Base-by-base conservation (phyloP, 1,140 invertebrate genomes). In the Bathynomus jamesi region DNA sequence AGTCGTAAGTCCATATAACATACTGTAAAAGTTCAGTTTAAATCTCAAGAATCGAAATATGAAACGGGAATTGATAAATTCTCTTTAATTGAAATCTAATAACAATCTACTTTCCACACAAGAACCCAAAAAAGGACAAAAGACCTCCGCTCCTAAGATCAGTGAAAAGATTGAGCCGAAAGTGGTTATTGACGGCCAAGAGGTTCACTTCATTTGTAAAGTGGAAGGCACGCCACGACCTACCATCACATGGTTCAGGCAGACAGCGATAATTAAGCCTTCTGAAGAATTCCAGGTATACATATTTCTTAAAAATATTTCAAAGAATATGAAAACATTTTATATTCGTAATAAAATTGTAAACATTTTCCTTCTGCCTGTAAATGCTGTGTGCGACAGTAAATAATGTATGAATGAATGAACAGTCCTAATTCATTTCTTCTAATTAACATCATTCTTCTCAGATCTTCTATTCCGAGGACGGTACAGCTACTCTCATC, bases 241-340 rank as follows among this genome's bases (percentile, higher is more conserved):
- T 24, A 91, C 93, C 82, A 94, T 96, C 62, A 95, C 94, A 8
- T 96, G 94, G 94, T 97, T 95, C 84, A 87, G 91, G 72, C 91
- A 96, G 84, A 94, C 92, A 0, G 90, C 91, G 13, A 93, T 95
- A 71, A 93, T 96, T 28, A 94, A 95, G 83, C 90, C 89, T 46
- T 94, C 93, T 0, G 87, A 88, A 78, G 93, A 95, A 79, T 95
- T 95, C 84, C 84, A 85, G 81, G 84, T 85, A 77, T 28, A n/a
- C 25, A 63, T 28, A 28, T 28, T 63, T 61, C 29, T n/a, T 11
- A 28, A 25, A n/a, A n/a, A n/a, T n/a, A n/a, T n/a, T n/a, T n/a
- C n/a, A n/a, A n/a, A n/a, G n/a, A n/a, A n/a, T n/a, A n/a, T n/a
- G n/a, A n/a, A n/a, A n/a, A n/a, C n/a, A n/a, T n/a, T n/a, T n/a